Conservation (phyloP, 1,140 invertebrate species). For the Propsilocerus akamusi region DNA sequence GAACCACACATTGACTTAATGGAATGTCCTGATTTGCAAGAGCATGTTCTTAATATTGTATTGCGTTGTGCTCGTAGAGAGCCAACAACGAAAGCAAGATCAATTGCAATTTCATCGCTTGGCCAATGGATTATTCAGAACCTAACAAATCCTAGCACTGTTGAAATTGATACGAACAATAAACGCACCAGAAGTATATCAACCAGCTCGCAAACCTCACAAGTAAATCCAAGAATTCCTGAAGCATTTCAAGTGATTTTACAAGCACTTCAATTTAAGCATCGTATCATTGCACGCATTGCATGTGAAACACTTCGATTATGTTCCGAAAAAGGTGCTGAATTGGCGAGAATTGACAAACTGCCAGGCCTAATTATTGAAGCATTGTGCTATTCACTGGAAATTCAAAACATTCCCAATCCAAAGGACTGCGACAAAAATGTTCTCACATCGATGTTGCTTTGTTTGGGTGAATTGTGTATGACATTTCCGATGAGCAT, state of each 20-base stretch:
- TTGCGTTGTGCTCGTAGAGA: slow-evolving; percentile 72
- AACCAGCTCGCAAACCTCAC: slow-evolving; percentile 2
- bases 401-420: slow-evolving; percentile 21
- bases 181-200: neutral
- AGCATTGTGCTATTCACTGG: slow-evolving; percentile 19
- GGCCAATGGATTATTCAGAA: slow-evolving; percentile 71
- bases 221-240: slow-evolving; percentile 47
- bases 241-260: slow-evolving; percentile 76
- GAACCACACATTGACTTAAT: slow-evolving; percentile 33
- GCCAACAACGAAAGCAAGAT: slow-evolving; percentile 72
- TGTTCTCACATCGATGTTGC: slow-evolving; percentile 64
- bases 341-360: slow-evolving; percentile 18
- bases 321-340: slow-evolving; percentile 17
- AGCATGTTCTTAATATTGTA: slow-evolving; percentile 73
- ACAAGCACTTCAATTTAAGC: slow-evolving; percentile 52
- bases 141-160: slow-evolving; percentile 33
- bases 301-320: slow-evolving; percentile 20
- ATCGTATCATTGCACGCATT: slow-evolving; percentile 22
- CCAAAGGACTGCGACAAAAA: slow-evolving; percentile 42
- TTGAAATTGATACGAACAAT: neutral
- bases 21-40: slow-evolving; percentile 37
- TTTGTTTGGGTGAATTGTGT: slow-evolving; percentile 87
- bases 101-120: slow-evolving; percentile 73
- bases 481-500: slow-evolving; percentile 31
- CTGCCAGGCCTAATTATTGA: slow-evolving; percentile 21